phyloP scores from a whole-genome alignment of 2,797 vertebrate genomes.

The Perodicticus potto region DNA sequence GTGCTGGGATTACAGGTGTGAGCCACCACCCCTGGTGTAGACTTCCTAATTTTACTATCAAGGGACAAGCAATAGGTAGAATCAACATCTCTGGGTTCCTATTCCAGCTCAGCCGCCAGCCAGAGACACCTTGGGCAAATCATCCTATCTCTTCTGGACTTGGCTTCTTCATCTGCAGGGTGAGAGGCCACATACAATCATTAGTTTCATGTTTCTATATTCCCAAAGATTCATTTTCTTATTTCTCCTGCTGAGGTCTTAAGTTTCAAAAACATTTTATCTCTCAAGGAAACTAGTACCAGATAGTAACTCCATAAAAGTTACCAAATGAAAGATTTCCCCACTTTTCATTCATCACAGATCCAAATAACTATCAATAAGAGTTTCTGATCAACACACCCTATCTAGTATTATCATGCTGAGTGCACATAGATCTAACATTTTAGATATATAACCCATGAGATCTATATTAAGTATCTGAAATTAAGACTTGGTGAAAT shows the following conservation, averaged over 20 bases:
- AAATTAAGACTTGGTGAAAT: neutral
- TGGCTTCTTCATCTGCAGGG: neutral
- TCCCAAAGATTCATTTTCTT: neutral
- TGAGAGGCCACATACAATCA: neutral
- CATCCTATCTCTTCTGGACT: neutral
- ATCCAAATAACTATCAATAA: neutral
- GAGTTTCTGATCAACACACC: neutral
- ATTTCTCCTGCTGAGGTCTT: neutral
- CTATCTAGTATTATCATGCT: neutral
- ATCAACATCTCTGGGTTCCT: neutral
- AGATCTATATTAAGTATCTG: neutral
- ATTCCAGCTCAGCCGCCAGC: neutral
- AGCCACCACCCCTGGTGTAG: neutral
- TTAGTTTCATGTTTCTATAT: neutral
- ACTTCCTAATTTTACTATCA: neutral
- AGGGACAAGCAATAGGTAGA: neutral
- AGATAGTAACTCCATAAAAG: neutral
- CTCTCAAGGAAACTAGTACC: slow-evolving; percentile 23
- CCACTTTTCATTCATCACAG: slow-evolving; percentile 17
- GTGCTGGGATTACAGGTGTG: too few relatives aligned
- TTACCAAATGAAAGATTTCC: slow-evolving; percentile 22
- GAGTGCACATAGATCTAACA: neutral
- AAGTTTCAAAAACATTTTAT: slow-evolving; percentile 43
- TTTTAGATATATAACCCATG: neutral
- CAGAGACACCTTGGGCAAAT: neutral